A percentile compares a stretch with the other conserved stretches of the same genome.
Evolutionary conservation across 2,113 vertebrate species (phyloP).

Genomic region (Mungos mungo): DNA sequence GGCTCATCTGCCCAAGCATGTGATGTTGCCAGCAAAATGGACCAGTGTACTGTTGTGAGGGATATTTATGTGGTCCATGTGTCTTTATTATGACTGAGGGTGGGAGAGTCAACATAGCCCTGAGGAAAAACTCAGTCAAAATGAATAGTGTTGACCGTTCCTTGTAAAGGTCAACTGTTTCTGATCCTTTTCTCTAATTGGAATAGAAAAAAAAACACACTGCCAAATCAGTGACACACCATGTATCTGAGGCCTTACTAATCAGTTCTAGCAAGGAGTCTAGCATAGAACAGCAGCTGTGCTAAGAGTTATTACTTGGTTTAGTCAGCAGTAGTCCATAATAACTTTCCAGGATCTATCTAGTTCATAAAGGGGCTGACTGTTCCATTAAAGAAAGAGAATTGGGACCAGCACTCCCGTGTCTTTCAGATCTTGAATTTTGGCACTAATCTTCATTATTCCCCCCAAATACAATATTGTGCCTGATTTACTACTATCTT

Average conservation of each 20-base stretch:
- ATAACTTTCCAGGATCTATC: not conserved
- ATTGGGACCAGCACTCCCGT: not conserved
- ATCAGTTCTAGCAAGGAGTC: not conserved
- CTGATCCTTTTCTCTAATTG: not conserved
- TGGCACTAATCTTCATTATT: not conserved
- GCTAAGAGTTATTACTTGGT: not conserved
- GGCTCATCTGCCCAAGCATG: not conserved
- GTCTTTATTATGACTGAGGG: not conserved
- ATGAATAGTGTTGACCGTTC: not conserved
- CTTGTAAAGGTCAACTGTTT: constrained; percentile 6
- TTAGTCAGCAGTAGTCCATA: not conserved
- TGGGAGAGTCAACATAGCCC: not conserved
- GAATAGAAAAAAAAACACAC: not conserved
- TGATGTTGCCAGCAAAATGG: not conserved
- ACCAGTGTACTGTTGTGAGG: not conserved
- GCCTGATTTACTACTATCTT: constrained; percentile 30
- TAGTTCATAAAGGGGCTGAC: not conserved
- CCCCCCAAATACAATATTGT: not conserved
- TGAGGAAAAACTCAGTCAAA: constrained; percentile 19
- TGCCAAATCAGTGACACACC: not conserved
- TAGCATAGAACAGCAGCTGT: not conserved
- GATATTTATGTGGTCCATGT: not conserved
- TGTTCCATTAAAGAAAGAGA: not conserved
- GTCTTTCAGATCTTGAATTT: not conserved
- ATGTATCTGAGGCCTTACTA: not conserved